Base-by-base conservation (phyloP, 2,888 invertebrate genomes). In the Trachelus troglodyta region DNA sequence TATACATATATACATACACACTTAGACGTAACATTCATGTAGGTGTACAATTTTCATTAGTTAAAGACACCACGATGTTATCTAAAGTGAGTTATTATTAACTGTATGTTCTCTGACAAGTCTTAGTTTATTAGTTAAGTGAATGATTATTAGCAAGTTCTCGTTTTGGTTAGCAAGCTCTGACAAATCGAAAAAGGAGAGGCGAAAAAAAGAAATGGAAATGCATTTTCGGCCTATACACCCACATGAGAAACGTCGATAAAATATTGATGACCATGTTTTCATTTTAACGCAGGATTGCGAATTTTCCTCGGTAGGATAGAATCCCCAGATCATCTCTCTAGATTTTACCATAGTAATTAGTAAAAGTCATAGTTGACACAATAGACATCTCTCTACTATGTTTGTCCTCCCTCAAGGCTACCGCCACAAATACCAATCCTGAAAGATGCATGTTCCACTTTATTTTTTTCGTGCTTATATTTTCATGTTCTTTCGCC, bases 41-140 rank as follows among this genome's bases (percentile, higher is more conserved):
- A 56, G 56, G 56, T 71, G 31, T 71, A 31, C 12, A 34, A 31
- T 31, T 71, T 71, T 34, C 31, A 71, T 71, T 71, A 71, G 31
- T 34, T 34, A 33, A 71, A 33, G 31, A 71, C 71, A 30, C 31
- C 34, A 71, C 34, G 12, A 71, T 71, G 31, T 31, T 71, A 31
- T 33, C 34, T 71, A 71, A 33, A 31, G 71, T 23, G 31, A 34
- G 34, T 71, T 71, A 71, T 71, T 34, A 71, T 71, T 71, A 71
- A 33, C 71, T 33, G 56, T 56, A 56, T 40, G 40, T 77, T 75
- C 15, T 6, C 31, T 79, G 78, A 73, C 75, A 79, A 77, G 74
- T 73, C 79, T 81, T 81, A 77, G 75, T 75, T 77, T 56, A 74
- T 81, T 79, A 56, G 6, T 56, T 34, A n/a, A 74, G 23, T 30